phyloP scores from a whole-genome alignment of 2,888 invertebrate genomes.

The Pseudanteris insignis region DNA sequence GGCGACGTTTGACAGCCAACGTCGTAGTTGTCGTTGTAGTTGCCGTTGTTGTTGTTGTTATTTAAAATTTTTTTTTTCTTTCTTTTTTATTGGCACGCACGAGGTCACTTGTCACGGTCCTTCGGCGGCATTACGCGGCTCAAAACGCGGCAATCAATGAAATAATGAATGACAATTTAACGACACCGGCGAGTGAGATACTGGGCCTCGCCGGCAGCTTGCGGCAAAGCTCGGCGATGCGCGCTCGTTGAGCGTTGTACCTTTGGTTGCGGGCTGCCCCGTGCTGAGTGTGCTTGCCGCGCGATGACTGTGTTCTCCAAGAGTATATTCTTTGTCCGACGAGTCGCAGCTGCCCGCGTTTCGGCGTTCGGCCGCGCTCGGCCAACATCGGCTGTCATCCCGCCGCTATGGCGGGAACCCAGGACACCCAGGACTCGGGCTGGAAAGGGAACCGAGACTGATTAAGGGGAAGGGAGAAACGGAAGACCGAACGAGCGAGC shows the following conservation, averaged over 20 bases:
- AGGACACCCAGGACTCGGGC: constrained; percentile 59
- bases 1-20: constrained; percentile 8
- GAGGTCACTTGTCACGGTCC: constrained; percentile 12
- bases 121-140: no score
- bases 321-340: constrained; percentile 65
- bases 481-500: constrained; percentile 29
- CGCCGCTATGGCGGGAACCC: constrained; percentile 65
- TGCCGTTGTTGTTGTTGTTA: constrained; percentile 1
- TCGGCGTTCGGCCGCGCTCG: constrained; percentile 59
- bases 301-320: constrained; percentile 63
- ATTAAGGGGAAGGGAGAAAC: constrained; percentile 39
- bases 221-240: constrained; percentile 34
- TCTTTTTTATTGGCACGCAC: no score
- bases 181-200: no score
- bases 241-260: constrained; percentile 54
- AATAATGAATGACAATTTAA: constrained; percentile 11
- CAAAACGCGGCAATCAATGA: constrained; percentile 11
- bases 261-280: constrained; percentile 66
- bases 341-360: constrained; percentile 66
- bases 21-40: neutral
- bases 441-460: constrained; percentile 47
- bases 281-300: constrained; percentile 66
- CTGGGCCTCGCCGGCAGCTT: constrained; percentile 26
- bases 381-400: constrained; percentile 60
- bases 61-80: no score